A percentile compares a stretch with the other conserved stretches of the same genome.
These are phyloP conservation scores for Psococerastis gibbosa DNA, from an alignment of 2,888 invertebrate species.

Conservation along the genomic window DNA sequence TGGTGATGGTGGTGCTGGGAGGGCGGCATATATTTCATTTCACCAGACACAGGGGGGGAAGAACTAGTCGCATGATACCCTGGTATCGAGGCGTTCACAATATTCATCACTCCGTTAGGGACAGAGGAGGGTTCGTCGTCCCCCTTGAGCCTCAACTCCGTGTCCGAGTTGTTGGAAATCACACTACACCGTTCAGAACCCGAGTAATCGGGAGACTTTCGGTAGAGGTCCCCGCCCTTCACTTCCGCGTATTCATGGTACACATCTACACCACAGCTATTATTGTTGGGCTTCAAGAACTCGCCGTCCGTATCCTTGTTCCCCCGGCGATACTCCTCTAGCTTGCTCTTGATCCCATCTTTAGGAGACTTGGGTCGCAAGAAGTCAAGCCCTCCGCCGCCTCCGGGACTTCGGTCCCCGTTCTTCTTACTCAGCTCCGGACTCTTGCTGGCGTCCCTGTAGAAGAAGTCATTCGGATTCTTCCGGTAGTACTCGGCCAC, in stretches of 20 bases:
- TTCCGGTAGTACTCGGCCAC: constrained; percentile 7
- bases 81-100: constrained; percentile 22
- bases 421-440: constrained; percentile 6
- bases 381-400: constrained; percentile 4
- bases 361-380: constrained; percentile 7
- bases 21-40: constrained; percentile 83
- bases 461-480: constrained; percentile 8
- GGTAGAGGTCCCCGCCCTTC: constrained; percentile 2
- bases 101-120: constrained; percentile 23
- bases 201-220: constrained; percentile 6
- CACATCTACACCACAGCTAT: constrained; percentile 6
- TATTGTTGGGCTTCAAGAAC: constrained; percentile 9
- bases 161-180: constrained; percentile 7
- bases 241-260: constrained; percentile 9
- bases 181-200: constrained; percentile 8
- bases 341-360: constrained; percentile 2
- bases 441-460: not conserved
- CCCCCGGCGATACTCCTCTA: constrained; percentile 5
- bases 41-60: constrained; percentile 34
- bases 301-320: constrained; percentile 7
- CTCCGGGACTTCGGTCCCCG: constrained; percentile 6
- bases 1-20: constrained; percentile 72
- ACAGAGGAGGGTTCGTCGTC: constrained; percentile 13
- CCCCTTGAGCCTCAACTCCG: constrained; percentile 8
- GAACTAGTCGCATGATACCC: constrained; percentile 31